Percentiles rank a stretch among this genome's conserved stretches.
Conservation (phyloP, 2,797 vertebrate species). For the Xiphophorus birchmanni region DNA sequence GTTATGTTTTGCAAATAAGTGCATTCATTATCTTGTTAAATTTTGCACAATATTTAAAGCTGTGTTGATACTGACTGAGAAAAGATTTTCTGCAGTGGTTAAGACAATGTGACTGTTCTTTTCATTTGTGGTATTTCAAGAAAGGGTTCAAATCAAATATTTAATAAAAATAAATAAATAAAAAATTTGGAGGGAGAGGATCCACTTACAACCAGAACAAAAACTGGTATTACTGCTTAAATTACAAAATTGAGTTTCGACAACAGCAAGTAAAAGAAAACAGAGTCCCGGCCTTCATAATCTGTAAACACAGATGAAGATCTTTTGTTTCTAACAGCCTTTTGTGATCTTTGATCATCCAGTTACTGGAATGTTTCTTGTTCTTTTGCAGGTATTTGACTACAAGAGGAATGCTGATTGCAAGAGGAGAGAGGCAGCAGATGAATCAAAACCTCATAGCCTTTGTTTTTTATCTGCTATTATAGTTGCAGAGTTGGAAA, state of each 20-base stretch:
- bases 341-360: constrained; percentile 50
- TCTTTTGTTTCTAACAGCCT: constrained; percentile 30
- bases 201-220: background rate
- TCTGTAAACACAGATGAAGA: constrained; percentile 10
- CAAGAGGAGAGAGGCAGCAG: constrained; percentile 44
- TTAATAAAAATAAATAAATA: no score
- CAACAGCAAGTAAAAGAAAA: constrained; percentile 3
- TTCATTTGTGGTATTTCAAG: no score
- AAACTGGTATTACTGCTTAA: background rate
- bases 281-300: constrained; percentile 5
- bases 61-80: no score
- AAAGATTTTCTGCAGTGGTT: no score
- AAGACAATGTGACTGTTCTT: no score
- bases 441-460: constrained; percentile 44
- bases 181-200: no score
- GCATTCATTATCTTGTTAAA: no score
- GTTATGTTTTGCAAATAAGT: no score
- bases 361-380: constrained; percentile 51
- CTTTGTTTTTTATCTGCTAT: constrained; percentile 21
- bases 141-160: no score
- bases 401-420: constrained; percentile 46
- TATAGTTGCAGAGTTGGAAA: constrained; percentile 9
- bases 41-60: no score
- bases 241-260: background rate
- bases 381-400: constrained; percentile 64